phyloP scores from a whole-genome alignment of 2,797 vertebrate species.

The Petrocephalus sullivani region DNA sequence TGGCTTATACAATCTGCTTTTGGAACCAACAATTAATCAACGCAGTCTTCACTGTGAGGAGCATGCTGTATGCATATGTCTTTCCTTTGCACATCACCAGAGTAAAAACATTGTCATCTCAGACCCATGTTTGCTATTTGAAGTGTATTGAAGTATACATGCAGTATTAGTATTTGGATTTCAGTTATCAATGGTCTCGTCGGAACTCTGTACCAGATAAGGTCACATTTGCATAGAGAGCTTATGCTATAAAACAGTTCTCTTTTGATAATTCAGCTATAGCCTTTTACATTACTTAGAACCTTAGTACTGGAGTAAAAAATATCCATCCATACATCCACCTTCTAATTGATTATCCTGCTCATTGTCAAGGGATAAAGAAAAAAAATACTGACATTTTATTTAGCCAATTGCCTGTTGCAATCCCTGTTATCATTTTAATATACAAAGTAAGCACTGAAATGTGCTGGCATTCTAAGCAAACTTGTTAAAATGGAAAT shows the following conservation, averaged over 20 bases:
- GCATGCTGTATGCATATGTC: neutral
- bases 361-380: neutral
- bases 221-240: neutral
- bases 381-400: neutral
- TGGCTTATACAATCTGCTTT: neutral
- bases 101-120: neutral
- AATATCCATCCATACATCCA: neutral
- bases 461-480: neutral
- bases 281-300: neutral
- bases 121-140: neutral
- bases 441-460: slow-evolving; percentile 1
- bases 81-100: neutral
- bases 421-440: neutral
- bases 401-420: neutral
- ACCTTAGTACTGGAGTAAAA: neutral
- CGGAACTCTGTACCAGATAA: neutral
- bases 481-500: slow-evolving; percentile 13
- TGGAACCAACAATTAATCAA: neutral
- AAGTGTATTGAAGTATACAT: neutral
- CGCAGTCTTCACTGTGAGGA: neutral
- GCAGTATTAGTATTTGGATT: neutral
- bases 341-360: neutral
- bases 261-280: neutral
- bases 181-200: neutral
- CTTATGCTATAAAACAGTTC: neutral